These are phyloP conservation scores for Microctenopoma stevenorrisi DNA, from an alignment of 2,797 vertebrate genomes.

Conservation along the genomic window DNA sequence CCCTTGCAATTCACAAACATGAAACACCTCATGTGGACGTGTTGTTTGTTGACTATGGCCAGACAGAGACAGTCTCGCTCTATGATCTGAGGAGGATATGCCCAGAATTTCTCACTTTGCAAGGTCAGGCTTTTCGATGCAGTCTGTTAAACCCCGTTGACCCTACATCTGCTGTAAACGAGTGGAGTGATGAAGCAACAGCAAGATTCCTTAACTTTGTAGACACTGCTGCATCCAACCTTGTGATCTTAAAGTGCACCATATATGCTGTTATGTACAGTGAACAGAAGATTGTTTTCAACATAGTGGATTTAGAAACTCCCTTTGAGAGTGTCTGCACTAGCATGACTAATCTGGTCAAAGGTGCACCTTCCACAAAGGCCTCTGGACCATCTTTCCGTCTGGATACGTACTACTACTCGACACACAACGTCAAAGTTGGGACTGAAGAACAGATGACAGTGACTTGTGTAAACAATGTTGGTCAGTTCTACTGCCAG, in stretches of 20 bases:
- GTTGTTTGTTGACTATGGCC: conserved; percentile 92
- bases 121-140: conserved; percentile 93
- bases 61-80: conserved; percentile 81
- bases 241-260: conserved; percentile 87
- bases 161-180: conserved; percentile 78
- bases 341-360: conserved; percentile 82
- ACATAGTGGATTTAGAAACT: conserved; percentile 92
- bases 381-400: conserved; percentile 75
- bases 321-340: conserved; percentile 91
- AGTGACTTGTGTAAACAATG: conserved; percentile 85
- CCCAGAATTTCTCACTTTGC: conserved; percentile 84
- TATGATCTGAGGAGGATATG: conserved; percentile 83
- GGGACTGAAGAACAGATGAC: conserved; percentile 89
- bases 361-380: conserved; percentile 72
- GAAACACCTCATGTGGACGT: conserved; percentile 82
- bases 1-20: conserved; percentile 81
- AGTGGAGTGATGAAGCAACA: conserved; percentile 85
- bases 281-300: conserved; percentile 84
- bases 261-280: conserved; percentile 90
- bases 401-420: conserved; percentile 91
- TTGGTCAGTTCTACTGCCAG: conserved; percentile 90
- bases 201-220: conserved; percentile 88
- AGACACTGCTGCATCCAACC: conserved; percentile 68
- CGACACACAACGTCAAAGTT: conserved; percentile 88
- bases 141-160: conserved; percentile 91